These are phyloP conservation scores for Drosophila asahinai DNA, from an alignment of 1,140 invertebrate species.

Conservation along the genomic window DNA sequence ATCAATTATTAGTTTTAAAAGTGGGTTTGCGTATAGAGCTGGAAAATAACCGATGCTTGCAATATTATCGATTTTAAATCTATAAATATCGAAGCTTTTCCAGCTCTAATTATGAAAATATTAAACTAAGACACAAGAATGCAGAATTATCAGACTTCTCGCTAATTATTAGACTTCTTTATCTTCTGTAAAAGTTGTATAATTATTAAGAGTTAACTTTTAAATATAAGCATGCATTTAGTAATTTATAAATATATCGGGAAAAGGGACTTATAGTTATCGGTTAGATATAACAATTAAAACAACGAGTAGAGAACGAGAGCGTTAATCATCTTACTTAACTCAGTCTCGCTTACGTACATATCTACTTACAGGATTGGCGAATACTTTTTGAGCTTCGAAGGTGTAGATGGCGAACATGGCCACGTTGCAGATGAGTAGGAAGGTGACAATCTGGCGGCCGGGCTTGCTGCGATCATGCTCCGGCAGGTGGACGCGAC, in stretches of 20 bases:
- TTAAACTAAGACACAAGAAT: no score
- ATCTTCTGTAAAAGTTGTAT: no score
- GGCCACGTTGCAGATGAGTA: conserved; percentile 97
- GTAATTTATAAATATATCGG: neutral
- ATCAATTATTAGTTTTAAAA: no score
- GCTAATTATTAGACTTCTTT: no score
- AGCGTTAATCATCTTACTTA: conserved; percentile 82
- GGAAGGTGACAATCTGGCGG: conserved; percentile 96
- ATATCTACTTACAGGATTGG: conserved; percentile 91
- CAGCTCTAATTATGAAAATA: no score
- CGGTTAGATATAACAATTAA: conserved; percentile 21
- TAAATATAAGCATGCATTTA: conserved; percentile 15
- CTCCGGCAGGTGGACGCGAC: conserved; percentile 94
- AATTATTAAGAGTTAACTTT: neutral
- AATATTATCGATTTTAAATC: no score
- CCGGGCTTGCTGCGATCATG: conserved; percentile 97
- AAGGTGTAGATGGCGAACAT: conserved; percentile 99
- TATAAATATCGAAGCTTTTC: neutral
- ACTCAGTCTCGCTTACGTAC: conserved; percentile 85
- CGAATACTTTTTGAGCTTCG: conserved; percentile 96
- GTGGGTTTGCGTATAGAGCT: no score
- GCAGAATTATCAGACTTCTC: no score
- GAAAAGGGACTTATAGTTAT: neutral
- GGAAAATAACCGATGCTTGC: no score
- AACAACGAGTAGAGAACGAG: conserved; percentile 71